Percentiles rank a stretch among this genome's conserved stretches.
Conservation (phyloP, 2,797 vertebrate genomes). For the Arctocebus calabarensis region DNA sequence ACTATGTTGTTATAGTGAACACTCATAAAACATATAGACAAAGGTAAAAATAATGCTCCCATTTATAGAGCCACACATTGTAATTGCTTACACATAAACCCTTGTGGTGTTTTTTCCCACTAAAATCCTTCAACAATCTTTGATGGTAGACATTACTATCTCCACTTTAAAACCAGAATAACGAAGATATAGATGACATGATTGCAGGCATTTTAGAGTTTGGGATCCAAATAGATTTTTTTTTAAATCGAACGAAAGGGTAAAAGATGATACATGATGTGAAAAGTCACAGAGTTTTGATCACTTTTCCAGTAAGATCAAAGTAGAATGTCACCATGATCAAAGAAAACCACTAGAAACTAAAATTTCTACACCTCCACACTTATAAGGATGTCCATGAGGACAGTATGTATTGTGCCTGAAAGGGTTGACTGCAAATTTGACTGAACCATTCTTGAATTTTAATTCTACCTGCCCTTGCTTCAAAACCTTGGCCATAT, state of each 20-base stretch:
- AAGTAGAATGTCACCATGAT: neutral
- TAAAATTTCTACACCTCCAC: neutral
- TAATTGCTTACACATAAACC: neutral
- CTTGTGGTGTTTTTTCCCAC: neutral
- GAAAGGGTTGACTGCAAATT: neutral
- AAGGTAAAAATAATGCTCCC: conserved; percentile 17
- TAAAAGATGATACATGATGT: neutral
- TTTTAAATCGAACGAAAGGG: neutral
- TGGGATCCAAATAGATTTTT: neutral
- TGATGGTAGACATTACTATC: neutral
- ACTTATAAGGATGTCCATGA: neutral
- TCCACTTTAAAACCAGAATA: neutral
- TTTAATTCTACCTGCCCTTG: neutral
- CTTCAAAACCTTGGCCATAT: neutral
- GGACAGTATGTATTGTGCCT: neutral
- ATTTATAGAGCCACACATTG: neutral
- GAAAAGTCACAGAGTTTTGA: conserved; percentile 12
- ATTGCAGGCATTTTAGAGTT: neutral
- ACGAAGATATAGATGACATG: neutral
- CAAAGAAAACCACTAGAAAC: neutral
- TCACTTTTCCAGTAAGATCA: neutral
- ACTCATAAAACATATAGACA: neutral
- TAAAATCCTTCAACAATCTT: neutral
- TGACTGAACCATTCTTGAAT: neutral
- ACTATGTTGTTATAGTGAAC: neutral